Evolutionary conservation across 2,888 invertebrate genomes (phyloP), one percentile per base, ranked within the genome.

Genomic region (Phragmatobia fuliginosa): DNA sequence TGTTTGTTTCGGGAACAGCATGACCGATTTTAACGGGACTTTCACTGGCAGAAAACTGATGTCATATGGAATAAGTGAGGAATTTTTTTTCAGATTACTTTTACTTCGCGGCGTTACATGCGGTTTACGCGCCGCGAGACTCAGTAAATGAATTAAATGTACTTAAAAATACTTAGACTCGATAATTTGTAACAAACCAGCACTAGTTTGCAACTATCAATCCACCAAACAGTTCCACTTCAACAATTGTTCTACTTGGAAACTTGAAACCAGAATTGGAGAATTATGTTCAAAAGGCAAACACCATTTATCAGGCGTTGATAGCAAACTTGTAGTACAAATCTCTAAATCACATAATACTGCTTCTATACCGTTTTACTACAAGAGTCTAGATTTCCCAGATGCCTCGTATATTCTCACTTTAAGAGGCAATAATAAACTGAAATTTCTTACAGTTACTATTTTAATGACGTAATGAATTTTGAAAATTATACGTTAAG

Each of bases 361-460:
- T 74, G 77, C 75, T 79, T 76, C 78, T 74, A 82, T 82, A 82
- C 75, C 77, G 77, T 82, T 83, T 81, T 86, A 49, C n/a, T 49
- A 49, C 74, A 79, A 75, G 73, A 77, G 78, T 83, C 83, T 79
- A 90, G 90, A 91, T 91, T 91, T 91, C 90, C 91, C 90, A 87
- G 86, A 80, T 82, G 91, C 84, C 83, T 87, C 88, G 88, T 91
- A 89, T 87, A 85, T 89, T 84, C 83, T 76, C 83, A 80, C 83
- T 88, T 88, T 87, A 86, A 87, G 85, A 85, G 75, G 83, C 83
- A 87, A 88, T 87, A 80, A 33, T 52, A 28, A 59, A 59, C 67
- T 45, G 66, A 18, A 14, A 65, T 70, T 28, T 32, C 49, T 32
- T 45, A 11, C 36, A 70, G 58, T 59, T 28, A 28, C 18, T 36